These are phyloP conservation scores for Xenentodon cancila DNA, from an alignment of 2,797 vertebrate species.

Conservation along the genomic window DNA sequence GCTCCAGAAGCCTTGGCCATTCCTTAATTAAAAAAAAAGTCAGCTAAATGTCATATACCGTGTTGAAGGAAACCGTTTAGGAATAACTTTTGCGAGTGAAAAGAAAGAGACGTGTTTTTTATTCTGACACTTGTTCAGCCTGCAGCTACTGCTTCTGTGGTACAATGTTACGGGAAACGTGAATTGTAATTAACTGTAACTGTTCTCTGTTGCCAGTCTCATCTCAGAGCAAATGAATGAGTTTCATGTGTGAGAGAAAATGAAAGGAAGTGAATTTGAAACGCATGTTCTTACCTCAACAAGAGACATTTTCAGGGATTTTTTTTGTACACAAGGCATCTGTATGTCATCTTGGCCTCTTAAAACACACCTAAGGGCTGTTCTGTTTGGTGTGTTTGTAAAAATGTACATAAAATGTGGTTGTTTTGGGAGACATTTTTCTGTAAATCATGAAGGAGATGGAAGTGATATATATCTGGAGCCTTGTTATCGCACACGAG, in stretches of 20 bases:
- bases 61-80: conserved; percentile 29
- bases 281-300: conserved; percentile 78
- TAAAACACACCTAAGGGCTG: conserved; percentile 72
- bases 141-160: conserved; percentile 66
- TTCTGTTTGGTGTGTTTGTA: conserved; percentile 69
- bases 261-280: conserved; percentile 61
- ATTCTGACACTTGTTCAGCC: conserved; percentile 47
- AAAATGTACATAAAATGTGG: conserved; percentile 67
- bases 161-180: conserved; percentile 59
- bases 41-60: conserved; percentile 25
- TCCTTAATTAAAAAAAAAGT: conserved; percentile 34
- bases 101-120: conserved; percentile 42
- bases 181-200: conserved; percentile 62
- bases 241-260: conserved; percentile 50
- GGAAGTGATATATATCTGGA: conserved; percentile 67
- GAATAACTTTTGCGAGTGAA: conserved; percentile 36
- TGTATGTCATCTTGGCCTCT: conserved; percentile 70
- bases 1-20: conserved; percentile 45
- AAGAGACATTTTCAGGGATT: conserved; percentile 81
- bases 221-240: conserved; percentile 56
- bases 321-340: conserved; percentile 58
- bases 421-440: conserved; percentile 59
- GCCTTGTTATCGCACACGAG: conserved; percentile 70
- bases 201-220: conserved; percentile 60
- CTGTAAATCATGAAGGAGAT: conserved; percentile 73